Evolutionary conservation across 2,113 vertebrate genomes (phyloP).

Genomic region (Tricholaema leucomelas): DNA sequence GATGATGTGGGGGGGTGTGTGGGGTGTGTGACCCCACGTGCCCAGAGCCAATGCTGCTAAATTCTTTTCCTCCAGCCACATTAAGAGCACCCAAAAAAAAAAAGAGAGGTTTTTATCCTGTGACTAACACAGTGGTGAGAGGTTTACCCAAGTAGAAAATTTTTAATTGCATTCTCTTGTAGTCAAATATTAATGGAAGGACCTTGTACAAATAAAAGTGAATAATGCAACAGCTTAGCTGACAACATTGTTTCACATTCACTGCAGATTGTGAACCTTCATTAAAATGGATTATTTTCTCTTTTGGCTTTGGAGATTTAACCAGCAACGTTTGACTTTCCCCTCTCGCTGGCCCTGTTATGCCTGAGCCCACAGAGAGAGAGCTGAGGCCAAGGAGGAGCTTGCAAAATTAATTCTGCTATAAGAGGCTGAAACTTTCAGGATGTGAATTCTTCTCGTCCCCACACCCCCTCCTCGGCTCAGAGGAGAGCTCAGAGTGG

Average conservation of each 20-base stretch:
- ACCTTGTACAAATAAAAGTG: conserved; percentile 74
- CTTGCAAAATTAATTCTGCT: conserved; percentile 49
- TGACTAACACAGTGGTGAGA: conserved; percentile 63
- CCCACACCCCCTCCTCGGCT: not conserved
- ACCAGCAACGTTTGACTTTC: conserved; percentile 66
- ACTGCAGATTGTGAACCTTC: conserved; percentile 72
- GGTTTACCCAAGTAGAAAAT: conserved; percentile 70
- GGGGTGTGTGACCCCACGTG: not conserved
- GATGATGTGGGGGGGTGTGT: too few species aligned
- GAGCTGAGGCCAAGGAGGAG: conserved; percentile 45
- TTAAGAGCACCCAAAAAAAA: not conserved
- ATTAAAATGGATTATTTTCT: conserved; percentile 75
- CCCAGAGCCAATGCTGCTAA: not conserved
- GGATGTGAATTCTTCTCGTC: conserved; percentile 14
- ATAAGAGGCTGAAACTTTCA: conserved; percentile 52
- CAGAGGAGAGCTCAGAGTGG: not conserved
- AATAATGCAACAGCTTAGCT: conserved; percentile 75
- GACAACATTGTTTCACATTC: conserved; percentile 75
- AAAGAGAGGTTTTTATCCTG: conserved; percentile 58
- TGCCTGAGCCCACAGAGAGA: conserved; percentile 10
- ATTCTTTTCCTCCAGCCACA: not conserved
- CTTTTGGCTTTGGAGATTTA: conserved; percentile 72
- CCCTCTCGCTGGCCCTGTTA: conserved; percentile 52
- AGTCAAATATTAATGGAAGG: conserved; percentile 75
- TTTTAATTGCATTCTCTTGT: conserved; percentile 74